A percentile compares a stretch with the other conserved stretches of the same genome.
These are phyloP conservation scores for Oscheius sp. DNA, from an alignment of 2,888 invertebrate genomes.

Conservation along the genomic window DNA sequence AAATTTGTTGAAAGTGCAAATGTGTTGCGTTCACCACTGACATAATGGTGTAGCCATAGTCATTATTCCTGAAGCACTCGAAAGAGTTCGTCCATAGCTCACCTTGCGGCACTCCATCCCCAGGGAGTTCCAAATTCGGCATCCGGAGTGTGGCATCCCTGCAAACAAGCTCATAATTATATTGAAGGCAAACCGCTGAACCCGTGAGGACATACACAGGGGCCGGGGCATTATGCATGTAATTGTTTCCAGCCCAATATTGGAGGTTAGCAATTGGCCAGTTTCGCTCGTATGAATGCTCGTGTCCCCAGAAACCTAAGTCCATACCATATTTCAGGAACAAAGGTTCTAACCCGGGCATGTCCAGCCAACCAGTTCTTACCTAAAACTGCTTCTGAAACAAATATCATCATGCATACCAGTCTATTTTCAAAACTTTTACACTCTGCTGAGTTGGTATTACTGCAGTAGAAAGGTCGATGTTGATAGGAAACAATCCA, in stretches of 20 bases:
- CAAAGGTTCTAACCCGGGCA: constrained; percentile 80
- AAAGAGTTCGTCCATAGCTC: neutral
- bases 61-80: constrained; percentile 71
- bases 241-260: constrained; percentile 44
- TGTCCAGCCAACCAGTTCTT: constrained; percentile 67
- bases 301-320: constrained; percentile 92
- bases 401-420: constrained; percentile 76
- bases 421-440: constrained; percentile 68
- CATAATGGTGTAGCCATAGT: constrained; percentile 91
- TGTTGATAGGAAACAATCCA: constrained; percentile 88
- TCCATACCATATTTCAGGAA: constrained; percentile 89
- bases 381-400: constrained; percentile 45
- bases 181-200: constrained; percentile 75
- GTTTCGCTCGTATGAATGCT: constrained; percentile 93
- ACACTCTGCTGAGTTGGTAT: constrained; percentile 72
- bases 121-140: constrained; percentile 46
- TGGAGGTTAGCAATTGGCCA: constrained; percentile 86
- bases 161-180: neutral
- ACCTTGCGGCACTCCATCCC: constrained; percentile 56
- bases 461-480: constrained; percentile 88
- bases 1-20: constrained; percentile 86
- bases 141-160: constrained; percentile 55
- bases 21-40: constrained; percentile 81
- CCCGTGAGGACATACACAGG: constrained; percentile 90
- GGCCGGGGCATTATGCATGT: constrained; percentile 82